Base-by-base conservation (phyloP, 2,113 vertebrate genomes). In the Acanthisitta chloris region DNA sequence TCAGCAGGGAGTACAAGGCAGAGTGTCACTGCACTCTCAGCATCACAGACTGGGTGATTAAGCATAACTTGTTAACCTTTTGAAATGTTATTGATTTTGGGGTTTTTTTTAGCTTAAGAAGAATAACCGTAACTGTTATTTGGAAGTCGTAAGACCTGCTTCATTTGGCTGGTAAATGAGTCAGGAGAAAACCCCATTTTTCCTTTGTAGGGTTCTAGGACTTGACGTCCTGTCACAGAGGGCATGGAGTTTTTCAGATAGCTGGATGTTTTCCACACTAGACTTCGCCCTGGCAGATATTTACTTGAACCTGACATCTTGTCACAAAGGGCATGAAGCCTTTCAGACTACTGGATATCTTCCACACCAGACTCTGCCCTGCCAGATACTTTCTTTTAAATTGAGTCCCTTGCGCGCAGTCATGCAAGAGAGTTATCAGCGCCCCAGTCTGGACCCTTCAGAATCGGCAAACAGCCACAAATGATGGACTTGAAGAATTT, bases 291-390 rank as follows among this genome's bases (percentile, higher is more conserved):
- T 96, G 95, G 90, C 94, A 95, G 90, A 93, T 96, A 96, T 86
- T 96, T 94, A 79, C 93, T 96, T 77, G 94, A 96, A 91, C 93
- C 91, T 96, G 96, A 96, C 95, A 96, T 96, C 78, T 94, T 97
- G 95, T 96, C 96, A 96, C 62, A 90, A 87, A 96, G 90, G 95
- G 94, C 94, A 92, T 93, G 95, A 96, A 94, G 81, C 87, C 94
- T 97, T 96, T 96, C 96, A 96, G 81, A 93, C 94, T 93, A 42
- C 79, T 88, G 94, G 90, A 96, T 97, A 96, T 97, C 92, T 96
- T 96, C 93, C 94, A 95, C 94, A 95, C 93, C 82, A 92, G 87
- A 23, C 76, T 96, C 93, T 86, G 67, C 82, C 76, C 85, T 97
- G 95, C 90, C 94, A 96, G 92, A 92, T 96, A 94, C 80, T 93